phyloP scores from a whole-genome alignment of 30 jellyfish, hydroid and myxozoan genomes.

The Mastigias papua region DNA sequence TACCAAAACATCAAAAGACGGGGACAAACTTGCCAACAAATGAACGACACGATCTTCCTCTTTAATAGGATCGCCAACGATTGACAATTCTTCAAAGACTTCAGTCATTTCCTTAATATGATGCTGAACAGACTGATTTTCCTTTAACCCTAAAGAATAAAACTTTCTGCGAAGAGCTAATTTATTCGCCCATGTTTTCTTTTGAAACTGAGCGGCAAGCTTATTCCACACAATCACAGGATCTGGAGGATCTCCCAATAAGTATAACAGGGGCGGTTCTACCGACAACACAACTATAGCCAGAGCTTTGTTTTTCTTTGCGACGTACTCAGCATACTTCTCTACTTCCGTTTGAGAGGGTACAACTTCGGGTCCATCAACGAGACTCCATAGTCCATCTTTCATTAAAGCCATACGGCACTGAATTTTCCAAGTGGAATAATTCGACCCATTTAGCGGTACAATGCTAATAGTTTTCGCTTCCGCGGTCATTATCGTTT shows the following conservation, averaged over 20 bases:
- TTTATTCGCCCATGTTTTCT: conserved; percentile 68
- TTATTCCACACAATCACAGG: conserved; percentile 77
- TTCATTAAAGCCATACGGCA: too few species aligned
- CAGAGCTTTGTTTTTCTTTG: conserved; percentile 22
- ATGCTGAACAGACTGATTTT: conserved; percentile 55
- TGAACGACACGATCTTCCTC: conserved; percentile 75
- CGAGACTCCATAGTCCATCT: too few species aligned
- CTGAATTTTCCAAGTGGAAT: too few species aligned
- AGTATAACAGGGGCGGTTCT: conserved; percentile 29
- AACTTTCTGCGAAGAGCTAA: conserved; percentile 46
- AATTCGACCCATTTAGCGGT: too few species aligned
- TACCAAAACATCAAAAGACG: conserved; percentile 47
- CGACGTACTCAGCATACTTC: too few species aligned
- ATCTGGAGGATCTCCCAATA: conserved; percentile 70
- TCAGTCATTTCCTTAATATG: too few species aligned
- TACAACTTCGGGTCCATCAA: too few species aligned
- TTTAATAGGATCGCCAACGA: conserved; percentile 62
- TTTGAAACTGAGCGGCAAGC: conserved; percentile 67
- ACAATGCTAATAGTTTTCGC: too few species aligned
- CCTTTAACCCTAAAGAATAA: conserved; percentile 13
- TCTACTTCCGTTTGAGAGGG: too few species aligned
- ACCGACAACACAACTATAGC: conserved; percentile 46
- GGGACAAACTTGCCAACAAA: conserved; percentile 73
- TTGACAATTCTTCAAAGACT: too few species aligned
- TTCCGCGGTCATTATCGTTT: too few species aligned